Conservation (phyloP, 1,140 invertebrate species). For the Cheumatopsyche charites region DNA sequence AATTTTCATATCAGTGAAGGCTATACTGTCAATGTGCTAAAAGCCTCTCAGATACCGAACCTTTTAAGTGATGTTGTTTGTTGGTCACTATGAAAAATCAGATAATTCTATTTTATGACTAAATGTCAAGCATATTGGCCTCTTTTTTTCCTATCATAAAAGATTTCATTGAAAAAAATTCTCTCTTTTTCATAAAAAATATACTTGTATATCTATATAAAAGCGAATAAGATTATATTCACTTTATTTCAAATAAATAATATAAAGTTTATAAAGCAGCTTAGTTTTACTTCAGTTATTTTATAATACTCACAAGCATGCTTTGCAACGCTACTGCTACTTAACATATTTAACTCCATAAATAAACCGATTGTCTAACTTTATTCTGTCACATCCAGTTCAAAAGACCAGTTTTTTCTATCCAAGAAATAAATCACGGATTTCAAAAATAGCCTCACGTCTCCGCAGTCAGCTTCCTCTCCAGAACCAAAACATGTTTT, state of each 20-base stretch:
- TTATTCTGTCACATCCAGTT: background rate
- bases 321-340: too few relatives aligned
- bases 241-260: too few relatives aligned
- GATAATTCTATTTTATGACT: too few relatives aligned
- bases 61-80: background rate
- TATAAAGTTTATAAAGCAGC: too few relatives aligned
- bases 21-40: conserved; percentile 3
- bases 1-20: background rate
- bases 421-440: background rate
- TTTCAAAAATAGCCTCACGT: background rate
- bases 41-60: background rate
- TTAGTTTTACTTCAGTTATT: too few relatives aligned
- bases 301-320: too few relatives aligned
- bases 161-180: too few relatives aligned
- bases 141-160: too few relatives aligned
- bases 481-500: background rate
- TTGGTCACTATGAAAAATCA: conserved; percentile 1
- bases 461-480: conserved; percentile 1
- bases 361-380: conserved; percentile 7
- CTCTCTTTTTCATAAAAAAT: too few relatives aligned
- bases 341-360: background rate
- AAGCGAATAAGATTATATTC: too few relatives aligned
- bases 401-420: conserved; percentile 1
- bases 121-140: too few relatives aligned
- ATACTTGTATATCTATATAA: too few relatives aligned